A percentile compares a stretch with the other conserved stretches of the same genome.
Conservation (phyloP, 2,113 vertebrate genomes). For the Leiothrix lutea region DNA sequence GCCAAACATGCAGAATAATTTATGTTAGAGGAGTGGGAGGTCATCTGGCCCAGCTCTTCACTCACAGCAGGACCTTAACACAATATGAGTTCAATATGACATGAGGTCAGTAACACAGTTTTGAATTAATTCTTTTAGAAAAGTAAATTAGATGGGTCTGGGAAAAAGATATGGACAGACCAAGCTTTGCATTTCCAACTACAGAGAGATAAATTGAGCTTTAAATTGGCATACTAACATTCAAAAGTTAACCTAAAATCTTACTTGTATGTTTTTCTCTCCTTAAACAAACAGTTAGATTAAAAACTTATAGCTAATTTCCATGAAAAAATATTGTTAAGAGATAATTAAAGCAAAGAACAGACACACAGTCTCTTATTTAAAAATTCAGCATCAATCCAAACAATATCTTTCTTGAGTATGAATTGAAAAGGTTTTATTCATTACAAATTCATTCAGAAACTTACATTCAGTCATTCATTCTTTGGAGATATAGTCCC, state of each 20-base stretch:
- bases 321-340: background rate
- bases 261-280: background rate
- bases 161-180: background rate
- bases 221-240: background rate
- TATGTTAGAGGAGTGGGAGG: background rate
- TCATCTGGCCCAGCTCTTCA: background rate
- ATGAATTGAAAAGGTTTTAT: background rate
- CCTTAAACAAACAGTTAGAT: background rate
- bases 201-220: background rate
- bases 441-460: constrained; percentile 24
- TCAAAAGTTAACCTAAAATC: background rate
- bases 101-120: background rate
- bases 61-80: background rate
- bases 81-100: background rate
- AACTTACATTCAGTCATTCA: background rate
- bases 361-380: background rate
- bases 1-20: background rate
- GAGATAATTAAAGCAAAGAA: background rate
- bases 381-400: background rate
- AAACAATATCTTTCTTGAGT: background rate
- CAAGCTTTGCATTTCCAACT: background rate
- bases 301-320: background rate
- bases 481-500: background rate
- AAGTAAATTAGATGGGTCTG: background rate
- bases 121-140: background rate